These are phyloP conservation scores for Steatocranus sp. DNA, from an alignment of 2,797 vertebrate species.

Conservation along the genomic window DNA sequence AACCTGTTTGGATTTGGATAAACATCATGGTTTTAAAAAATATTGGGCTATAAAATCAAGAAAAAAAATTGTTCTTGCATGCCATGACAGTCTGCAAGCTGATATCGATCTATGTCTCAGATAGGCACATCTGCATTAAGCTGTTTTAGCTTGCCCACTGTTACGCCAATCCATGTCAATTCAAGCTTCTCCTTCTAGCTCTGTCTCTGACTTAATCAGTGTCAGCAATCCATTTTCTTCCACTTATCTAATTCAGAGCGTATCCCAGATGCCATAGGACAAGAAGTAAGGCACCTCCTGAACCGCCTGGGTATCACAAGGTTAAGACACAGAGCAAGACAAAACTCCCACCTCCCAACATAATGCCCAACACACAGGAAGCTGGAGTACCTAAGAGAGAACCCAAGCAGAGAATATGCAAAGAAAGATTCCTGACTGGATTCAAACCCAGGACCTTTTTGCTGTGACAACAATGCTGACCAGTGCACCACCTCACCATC, in stretches of 20 bases:
- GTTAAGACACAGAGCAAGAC: background rate
- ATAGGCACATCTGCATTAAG: background rate
- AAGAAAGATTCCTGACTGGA: background rate
- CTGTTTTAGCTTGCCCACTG: background rate
- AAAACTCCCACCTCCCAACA: background rate
- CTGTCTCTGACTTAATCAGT: background rate
- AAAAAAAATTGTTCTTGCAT: accelerated
- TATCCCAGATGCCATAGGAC: background rate
- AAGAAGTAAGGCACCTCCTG: background rate
- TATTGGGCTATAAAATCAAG: background rate
- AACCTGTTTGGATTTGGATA: background rate
- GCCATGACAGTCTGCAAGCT: background rate
- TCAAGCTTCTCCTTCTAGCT: background rate
- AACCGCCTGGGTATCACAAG: background rate
- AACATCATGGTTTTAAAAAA: background rate
- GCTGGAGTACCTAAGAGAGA: background rate
- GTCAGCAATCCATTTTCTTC: background rate
- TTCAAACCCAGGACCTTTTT: background rate
- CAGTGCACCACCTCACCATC: background rate
- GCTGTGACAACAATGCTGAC: background rate
- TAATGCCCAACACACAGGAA: background rate
- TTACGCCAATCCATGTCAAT: background rate
- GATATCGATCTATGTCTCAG: background rate
- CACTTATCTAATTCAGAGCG: background rate
- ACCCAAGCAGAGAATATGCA: background rate